phyloP scores from a whole-genome alignment of 2,888 invertebrate genomes.

The Meiosimyza platycephala region DNA sequence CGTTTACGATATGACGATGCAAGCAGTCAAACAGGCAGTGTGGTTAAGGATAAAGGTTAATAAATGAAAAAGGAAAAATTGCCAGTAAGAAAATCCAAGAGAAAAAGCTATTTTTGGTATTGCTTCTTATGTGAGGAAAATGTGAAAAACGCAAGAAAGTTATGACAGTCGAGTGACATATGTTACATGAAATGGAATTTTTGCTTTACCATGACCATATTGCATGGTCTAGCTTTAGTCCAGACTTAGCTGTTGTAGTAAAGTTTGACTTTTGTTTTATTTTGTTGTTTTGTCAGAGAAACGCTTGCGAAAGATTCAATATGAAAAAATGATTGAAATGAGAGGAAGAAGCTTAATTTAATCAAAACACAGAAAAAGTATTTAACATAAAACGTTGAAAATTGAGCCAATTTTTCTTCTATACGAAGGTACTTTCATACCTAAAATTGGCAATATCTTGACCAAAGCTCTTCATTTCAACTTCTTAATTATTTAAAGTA shows the following conservation, averaged over 20 bases:
- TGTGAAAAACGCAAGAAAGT: conserved; percentile 14
- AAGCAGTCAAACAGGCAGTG: conserved; percentile 4
- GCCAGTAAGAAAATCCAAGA: not conserved
- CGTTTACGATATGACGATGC: conserved; percentile 30
- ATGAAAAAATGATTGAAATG: not conserved
- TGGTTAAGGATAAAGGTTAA: not conserved
- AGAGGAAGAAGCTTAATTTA: not conserved
- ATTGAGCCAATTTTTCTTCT: too few species aligned
- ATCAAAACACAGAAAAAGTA: too few species aligned
- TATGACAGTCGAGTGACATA: conserved; percentile 39
- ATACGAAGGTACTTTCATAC: too few species aligned
- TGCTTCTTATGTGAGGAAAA: not conserved
- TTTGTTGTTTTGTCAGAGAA: too few species aligned
- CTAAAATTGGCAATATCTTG: too few species aligned
- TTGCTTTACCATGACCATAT: not conserved
- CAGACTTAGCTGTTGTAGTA: not conserved
- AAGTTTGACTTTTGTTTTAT: not conserved
- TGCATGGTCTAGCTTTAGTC: not conserved
- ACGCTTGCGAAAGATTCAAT: not conserved
- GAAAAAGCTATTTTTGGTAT: not conserved
- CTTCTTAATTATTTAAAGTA: too few species aligned
- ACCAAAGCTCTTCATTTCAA: too few species aligned
- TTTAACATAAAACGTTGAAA: too few species aligned
- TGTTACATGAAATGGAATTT: conserved; percentile 25
- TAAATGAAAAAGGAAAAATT: not conserved